Percentiles rank a stretch among this genome's conserved stretches.
Conservation (phyloP, 2,888 invertebrate genomes). For the Crossocerus cetratus region DNA sequence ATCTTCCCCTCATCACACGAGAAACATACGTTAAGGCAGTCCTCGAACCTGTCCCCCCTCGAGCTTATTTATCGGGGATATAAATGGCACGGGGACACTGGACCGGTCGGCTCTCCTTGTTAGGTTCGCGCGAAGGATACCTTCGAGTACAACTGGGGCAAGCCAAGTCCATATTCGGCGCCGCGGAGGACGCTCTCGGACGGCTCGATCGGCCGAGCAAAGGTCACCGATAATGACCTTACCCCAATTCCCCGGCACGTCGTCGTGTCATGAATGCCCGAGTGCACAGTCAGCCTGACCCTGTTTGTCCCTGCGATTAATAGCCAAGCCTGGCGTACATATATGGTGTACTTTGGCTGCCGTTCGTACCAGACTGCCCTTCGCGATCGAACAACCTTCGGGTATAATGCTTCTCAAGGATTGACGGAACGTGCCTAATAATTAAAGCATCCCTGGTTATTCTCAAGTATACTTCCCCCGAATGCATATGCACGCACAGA, state of each 20-base stretch:
- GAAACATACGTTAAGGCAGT: constrained; percentile 19
- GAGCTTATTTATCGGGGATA: constrained; percentile 51
- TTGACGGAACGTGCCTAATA: neutral
- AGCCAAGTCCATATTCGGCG: constrained; percentile 63
- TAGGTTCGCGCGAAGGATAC: constrained; percentile 68
- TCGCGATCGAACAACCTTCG: neutral
- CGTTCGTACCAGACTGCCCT: neutral
- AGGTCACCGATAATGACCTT: constrained; percentile 69
- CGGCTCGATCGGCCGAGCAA: constrained; percentile 50
- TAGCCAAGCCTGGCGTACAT: constrained; percentile 16
- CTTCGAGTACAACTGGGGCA: constrained; percentile 69
- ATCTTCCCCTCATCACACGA: constrained; percentile 13
- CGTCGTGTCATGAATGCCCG: constrained; percentile 24
- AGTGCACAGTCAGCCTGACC: constrained; percentile 13
- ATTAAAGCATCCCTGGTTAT: neutral
- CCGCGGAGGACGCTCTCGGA: constrained; percentile 63
- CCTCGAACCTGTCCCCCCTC: constrained; percentile 25
- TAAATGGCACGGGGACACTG: constrained; percentile 57
- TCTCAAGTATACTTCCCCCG: neutral
- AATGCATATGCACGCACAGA: neutral
- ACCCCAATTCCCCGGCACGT: constrained; percentile 64
- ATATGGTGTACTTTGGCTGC: constrained; percentile 14
- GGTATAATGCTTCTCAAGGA: neutral
- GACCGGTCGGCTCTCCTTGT: constrained; percentile 61
- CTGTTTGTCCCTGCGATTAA: constrained; percentile 13